Evolutionary conservation across 2,888 invertebrate genomes (phyloP), one percentile per base, ranked within the genome.

Genomic region (Orchesella flavescens): DNA sequence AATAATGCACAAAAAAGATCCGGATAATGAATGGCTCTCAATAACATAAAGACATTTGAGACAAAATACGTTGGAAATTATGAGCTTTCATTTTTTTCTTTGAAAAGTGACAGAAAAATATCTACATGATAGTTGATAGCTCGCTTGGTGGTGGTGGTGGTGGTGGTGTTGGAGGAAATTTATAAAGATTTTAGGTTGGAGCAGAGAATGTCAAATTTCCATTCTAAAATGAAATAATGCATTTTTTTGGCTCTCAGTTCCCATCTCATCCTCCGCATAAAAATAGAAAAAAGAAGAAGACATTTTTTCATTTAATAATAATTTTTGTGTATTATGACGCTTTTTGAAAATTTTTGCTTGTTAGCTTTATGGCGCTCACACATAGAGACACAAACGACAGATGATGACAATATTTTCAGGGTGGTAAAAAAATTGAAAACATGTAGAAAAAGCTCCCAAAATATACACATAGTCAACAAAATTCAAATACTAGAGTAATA

Each of bases 171-270:
- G 53, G 3, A 12, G 53, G 43, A 17, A 66, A 66, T 44, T 53
- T 13, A 66, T 43, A 19, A 9, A 17, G 59, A 59, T 66, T 66
- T 66, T 44, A 23, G 12, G 59, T 34, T 34, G 34, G 34, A 34
- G 34, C n/a, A 34, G 21, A 59, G 59, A 59, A 59, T 66, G 66
- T 66, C 66, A 44, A 17, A n/a, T 66, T 66, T 66, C 66, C 66
- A 66, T 66, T 66, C 66, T 66, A 34, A 63, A 66, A 66, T 43
- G 66, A 66, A 66, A 66, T 66, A 66, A 66, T 66, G 63, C 63
- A 12, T 34, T 34, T 34, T 34, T 34, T 34, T 34, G 34, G 34
- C 34, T 34, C 34, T 34, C 34, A 24, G 34, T 7, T 34, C 34
- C 7, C 34, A 24, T 10, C 63, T 12, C 34, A 43, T 66, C 66